These are phyloP conservation scores for Henricia sp. DNA, from an alignment of 53 echinoderm and acorn worm species.

Conservation along the genomic window DNA sequence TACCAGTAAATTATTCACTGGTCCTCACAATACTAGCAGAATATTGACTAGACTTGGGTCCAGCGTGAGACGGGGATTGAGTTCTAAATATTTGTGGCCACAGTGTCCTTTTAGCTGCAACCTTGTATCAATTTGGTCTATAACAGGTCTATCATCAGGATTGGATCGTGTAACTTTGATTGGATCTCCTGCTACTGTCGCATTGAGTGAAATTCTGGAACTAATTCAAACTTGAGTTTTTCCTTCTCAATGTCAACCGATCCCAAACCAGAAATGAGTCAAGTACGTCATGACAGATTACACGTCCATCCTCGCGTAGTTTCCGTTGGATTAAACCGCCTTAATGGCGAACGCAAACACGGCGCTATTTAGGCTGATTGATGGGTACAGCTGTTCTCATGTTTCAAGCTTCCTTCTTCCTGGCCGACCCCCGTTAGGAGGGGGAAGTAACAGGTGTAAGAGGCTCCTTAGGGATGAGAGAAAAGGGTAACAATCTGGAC, in stretches of 20 bases:
- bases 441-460: not conserved
- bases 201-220: constrained; percentile 36
- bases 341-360: constrained; percentile 16
- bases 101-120: too few relatives aligned
- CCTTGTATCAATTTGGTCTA: too few relatives aligned
- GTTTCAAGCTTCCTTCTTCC: constrained; percentile 19
- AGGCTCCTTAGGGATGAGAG: not conserved
- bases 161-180: too few relatives aligned
- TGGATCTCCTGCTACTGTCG: too few relatives aligned
- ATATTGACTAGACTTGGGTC: too few relatives aligned
- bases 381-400: constrained; percentile 29
- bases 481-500: not conserved
- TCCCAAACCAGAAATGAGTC: constrained; percentile 53
- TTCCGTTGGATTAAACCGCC: not conserved
- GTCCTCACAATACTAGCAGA: too few relatives aligned
- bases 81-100: too few relatives aligned
- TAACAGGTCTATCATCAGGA: too few relatives aligned
- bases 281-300: too few relatives aligned
- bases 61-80: too few relatives aligned
- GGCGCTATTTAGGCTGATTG: constrained; percentile 17
- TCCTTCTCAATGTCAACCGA: not conserved
- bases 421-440: not conserved
- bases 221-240: constrained; percentile 20
- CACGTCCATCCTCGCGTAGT: not conserved
- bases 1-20: too few relatives aligned